Evolutionary conservation across 2,888 invertebrate genomes (phyloP), one percentile per base, ranked within the genome.

Genomic region (Drosophila mercatorum): DNA sequence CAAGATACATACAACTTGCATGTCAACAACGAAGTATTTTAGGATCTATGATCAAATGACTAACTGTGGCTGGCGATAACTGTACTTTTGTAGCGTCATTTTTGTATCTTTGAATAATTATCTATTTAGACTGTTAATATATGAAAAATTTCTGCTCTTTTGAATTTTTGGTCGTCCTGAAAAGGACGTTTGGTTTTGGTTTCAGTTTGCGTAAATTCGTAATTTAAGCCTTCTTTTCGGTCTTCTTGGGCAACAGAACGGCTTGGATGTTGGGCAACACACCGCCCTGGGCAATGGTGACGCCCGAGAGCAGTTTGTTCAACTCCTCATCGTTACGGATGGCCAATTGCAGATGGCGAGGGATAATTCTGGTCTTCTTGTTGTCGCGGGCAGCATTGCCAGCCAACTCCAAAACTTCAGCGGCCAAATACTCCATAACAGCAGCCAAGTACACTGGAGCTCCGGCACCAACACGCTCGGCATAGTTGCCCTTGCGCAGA

Each of bases 281-380:
- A 83, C 97, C 97, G 70, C 97, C 97, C 92, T 97, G 96, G 0
- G 95, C 75, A 70, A 89, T 94, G 17, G 77, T 83, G 5, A 80
- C 80, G 12, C 67, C 73, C 6, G 69, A 69, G 6, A 97, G 92
- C 58, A 97, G 93, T 91, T 95, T 96, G 92, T 96, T 96, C 87
- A 97, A 93, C 89, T 97, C 97, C 83, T 97, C 96, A 91, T 97
- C 97, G 91, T 96, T 97, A 17, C 96, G 94, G 72, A 97, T 95
- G 31, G 97, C 97, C 77, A 97, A 90, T 90, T 97, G 96, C 96
- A 97, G 93, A 91, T 97, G 97, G 57, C 97, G 94, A 0, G 97
- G 97, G 65, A 96, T 95, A 88, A 97, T 97, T 93, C 95, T 94
- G 2, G 94, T 94, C 91, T 95, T 96, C 83, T 95, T 95, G 92